A percentile compares a stretch with the other conserved stretches of the same genome.
These are phyloP conservation scores for Circaetus gallicus DNA, from an alignment of 2,113 vertebrate species.

Conservation along the genomic window DNA sequence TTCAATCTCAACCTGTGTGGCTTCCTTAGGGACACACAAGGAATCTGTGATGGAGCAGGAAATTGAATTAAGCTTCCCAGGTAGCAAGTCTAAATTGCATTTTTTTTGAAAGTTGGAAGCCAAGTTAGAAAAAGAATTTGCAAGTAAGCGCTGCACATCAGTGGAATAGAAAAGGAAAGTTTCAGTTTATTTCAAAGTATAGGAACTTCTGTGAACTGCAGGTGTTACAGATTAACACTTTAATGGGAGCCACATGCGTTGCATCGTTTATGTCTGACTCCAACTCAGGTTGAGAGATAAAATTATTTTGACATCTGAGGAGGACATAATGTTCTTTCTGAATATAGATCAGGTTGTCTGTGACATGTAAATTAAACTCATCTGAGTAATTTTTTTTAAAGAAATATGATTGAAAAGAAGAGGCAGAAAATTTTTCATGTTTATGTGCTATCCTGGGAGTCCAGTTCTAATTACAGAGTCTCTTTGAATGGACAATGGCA, in stretches of 20 bases:
- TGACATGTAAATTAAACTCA: not conserved
- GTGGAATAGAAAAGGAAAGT: not conserved
- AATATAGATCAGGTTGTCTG: slow-evolving; percentile 15
- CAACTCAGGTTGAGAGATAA: not conserved
- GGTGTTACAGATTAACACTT: slow-evolving; percentile 39
- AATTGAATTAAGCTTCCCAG: not conserved
- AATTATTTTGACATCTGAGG: slow-evolving; percentile 31
- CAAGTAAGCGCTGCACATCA: not conserved
- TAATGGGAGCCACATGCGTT: not conserved
- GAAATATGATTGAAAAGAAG: not conserved
- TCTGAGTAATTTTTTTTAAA: not conserved
- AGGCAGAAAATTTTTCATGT: not conserved
- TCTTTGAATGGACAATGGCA: not conserved
- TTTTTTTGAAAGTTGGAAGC: not conserved
- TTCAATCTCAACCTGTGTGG: not conserved
- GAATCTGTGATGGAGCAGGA: not conserved
- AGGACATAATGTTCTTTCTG: slow-evolving; percentile 7
- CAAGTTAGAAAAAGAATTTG: not conserved
- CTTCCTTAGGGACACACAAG: not conserved
- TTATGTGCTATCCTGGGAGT: not conserved
- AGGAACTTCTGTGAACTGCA: not conserved
- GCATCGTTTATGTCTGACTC: slow-evolving; percentile 18
- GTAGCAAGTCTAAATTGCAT: not conserved
- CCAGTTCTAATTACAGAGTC: not conserved
- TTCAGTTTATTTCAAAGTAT: not conserved